Conservation (phyloP, 1,140 invertebrate genomes). For the Nasonia giraulti region DNA sequence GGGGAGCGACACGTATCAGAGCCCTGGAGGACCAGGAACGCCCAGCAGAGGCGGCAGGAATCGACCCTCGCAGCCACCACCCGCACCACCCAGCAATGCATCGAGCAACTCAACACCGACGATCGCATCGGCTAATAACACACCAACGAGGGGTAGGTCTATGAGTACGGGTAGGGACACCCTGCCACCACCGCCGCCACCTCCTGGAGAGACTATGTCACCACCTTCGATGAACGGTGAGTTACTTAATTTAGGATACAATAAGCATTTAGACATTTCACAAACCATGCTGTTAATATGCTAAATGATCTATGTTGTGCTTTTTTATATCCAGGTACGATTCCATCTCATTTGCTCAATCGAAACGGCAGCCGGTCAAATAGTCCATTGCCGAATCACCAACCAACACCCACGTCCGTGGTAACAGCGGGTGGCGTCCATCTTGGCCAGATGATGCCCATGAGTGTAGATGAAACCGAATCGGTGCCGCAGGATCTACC, state of each 20-base stretch:
- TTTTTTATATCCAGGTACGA: constrained; percentile 68
- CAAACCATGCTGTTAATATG: background rate
- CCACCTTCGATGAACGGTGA: constrained; percentile 73
- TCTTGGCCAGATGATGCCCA: constrained; percentile 54
- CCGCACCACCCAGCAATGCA: constrained; percentile 84
- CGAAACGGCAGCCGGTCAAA: constrained; percentile 72
- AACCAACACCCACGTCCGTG: constrained; percentile 62
- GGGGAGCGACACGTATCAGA: constrained; percentile 71
- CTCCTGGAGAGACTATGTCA: constrained; percentile 79
- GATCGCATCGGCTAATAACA: constrained; percentile 79
- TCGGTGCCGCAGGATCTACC: constrained; percentile 70
- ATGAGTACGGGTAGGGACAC: constrained; percentile 82
- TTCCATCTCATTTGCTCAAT: constrained; percentile 71
- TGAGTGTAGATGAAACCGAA: constrained; percentile 69
- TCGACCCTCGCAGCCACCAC: constrained; percentile 89
- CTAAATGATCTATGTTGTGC: background rate
- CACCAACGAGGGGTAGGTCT: constrained; percentile 81
- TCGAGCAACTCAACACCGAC: constrained; percentile 82
- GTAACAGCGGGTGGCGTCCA: background rate
- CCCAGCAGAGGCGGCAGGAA: constrained; percentile 77
- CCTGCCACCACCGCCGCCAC: constrained; percentile 92
- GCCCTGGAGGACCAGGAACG: constrained; percentile 75
- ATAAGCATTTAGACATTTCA: background rate
- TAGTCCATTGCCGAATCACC: constrained; percentile 74
- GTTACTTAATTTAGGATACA: background rate